These are phyloP conservation scores for Trissoscelio sp. DNA, from an alignment of 2,888 invertebrate genomes.

Conservation along the genomic window DNA sequence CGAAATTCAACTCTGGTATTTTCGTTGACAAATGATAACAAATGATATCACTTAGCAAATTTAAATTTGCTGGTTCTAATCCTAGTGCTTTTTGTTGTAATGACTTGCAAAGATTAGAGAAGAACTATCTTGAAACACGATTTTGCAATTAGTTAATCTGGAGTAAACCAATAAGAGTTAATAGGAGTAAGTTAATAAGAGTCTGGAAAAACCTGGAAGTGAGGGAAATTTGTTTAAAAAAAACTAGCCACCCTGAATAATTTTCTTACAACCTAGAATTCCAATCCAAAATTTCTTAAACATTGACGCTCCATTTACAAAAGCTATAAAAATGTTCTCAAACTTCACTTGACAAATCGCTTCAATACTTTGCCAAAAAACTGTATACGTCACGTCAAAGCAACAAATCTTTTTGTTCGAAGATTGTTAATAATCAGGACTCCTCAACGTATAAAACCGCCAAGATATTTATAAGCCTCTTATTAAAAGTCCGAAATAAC, in stretches of 20 bases:
- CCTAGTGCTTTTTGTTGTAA: too few species aligned
- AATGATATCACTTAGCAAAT: too few species aligned
- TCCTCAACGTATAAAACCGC: background rate
- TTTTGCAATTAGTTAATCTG: too few species aligned
- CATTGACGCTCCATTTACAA: background rate
- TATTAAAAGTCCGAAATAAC: conserved; percentile 23
- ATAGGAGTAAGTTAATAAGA: too few species aligned
- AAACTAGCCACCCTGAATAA: too few species aligned
- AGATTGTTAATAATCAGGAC: background rate
- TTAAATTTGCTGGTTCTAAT: too few species aligned
- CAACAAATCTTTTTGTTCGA: background rate
- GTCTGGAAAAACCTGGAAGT: too few species aligned
- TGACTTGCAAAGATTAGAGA: too few species aligned
- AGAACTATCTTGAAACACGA: too few species aligned
- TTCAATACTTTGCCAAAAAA: background rate
- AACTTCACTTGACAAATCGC: background rate
- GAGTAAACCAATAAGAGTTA: too few species aligned
- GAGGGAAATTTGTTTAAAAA: too few species aligned
- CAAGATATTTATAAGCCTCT: conserved; percentile 33
- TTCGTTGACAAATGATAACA: background rate
- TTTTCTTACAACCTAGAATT: background rate
- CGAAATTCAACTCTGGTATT: background rate
- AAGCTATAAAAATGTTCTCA: background rate
- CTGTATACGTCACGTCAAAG: background rate
- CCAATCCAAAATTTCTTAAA: background rate